Evolutionary conservation across 1,140 invertebrate species (phyloP).

Genomic region (Metopolophium dirhodum): DNA sequence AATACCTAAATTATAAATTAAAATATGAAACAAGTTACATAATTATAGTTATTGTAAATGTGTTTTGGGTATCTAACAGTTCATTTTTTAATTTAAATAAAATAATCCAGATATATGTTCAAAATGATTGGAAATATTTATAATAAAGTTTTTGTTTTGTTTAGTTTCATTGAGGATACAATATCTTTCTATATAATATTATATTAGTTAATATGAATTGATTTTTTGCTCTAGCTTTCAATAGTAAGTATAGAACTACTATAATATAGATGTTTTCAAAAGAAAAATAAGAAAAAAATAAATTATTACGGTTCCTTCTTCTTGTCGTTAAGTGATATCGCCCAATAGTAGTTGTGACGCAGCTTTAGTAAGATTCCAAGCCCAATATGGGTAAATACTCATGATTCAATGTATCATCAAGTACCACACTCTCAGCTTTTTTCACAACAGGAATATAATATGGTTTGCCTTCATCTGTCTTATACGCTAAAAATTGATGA

Average conservation of each 20-base stretch:
- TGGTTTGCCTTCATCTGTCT: slow-evolving; percentile 90
- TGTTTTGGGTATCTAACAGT: no score
- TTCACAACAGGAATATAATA: slow-evolving; percentile 97
- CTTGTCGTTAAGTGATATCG: slow-evolving; percentile 74
- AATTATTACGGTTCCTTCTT: slow-evolving; percentile 69
- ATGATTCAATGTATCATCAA: slow-evolving; percentile 86
- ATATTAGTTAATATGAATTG: no score
- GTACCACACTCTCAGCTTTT: slow-evolving; percentile 86
- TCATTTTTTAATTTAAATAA: no score
- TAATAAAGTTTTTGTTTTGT: no score
- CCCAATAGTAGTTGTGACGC: slow-evolving; percentile 87
- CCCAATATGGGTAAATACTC: slow-evolving; percentile 97
- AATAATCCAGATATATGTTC: no score
- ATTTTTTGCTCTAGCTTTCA: no score
- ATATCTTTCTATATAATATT: no score
- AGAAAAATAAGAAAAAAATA: neutral
- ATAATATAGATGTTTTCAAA: neutral
- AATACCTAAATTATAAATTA: no score
- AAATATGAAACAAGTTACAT: no score
- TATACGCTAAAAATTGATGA: slow-evolving; percentile 77
- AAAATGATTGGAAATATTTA: no score
- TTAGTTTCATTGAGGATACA: no score
- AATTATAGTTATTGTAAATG: no score
- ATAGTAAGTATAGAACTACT: neutral
- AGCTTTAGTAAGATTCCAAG: slow-evolving; percentile 74